phyloP scores from a whole-genome alignment of 2,113 vertebrate species.

The Daboia siamensis region DNA sequence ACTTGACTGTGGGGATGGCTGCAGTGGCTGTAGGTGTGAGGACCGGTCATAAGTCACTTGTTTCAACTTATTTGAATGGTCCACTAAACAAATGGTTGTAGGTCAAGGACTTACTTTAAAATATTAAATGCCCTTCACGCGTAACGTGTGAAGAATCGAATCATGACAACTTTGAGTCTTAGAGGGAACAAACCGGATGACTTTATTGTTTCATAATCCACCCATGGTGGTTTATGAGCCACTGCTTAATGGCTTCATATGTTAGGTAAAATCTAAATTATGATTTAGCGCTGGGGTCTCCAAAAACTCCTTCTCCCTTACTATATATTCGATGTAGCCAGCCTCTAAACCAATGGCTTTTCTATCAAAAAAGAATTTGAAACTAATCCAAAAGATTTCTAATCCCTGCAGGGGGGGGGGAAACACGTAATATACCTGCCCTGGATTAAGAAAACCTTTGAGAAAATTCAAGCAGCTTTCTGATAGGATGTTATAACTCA shows the following conservation, averaged over 20 bases:
- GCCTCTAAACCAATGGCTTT: background rate
- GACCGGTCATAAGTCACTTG: too few species aligned
- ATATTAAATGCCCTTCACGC: background rate
- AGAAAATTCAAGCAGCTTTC: background rate
- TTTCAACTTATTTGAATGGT: too few species aligned
- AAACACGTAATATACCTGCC: background rate
- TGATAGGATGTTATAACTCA: background rate
- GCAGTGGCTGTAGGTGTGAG: too few species aligned
- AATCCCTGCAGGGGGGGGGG: background rate
- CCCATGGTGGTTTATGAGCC: background rate
- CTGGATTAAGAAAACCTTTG: background rate
- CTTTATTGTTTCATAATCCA: background rate
- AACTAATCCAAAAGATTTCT: background rate
- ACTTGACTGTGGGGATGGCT: too few species aligned
- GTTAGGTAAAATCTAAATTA: background rate
- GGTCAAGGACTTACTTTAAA: background rate
- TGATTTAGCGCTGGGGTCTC: background rate
- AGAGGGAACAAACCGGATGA: background rate
- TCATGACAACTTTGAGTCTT: background rate
- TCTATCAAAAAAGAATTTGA: background rate
- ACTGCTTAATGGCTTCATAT: background rate
- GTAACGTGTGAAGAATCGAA: background rate
- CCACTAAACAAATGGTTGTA: too few species aligned
- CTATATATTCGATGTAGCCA: background rate
- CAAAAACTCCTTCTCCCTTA: background rate